A percentile compares a stretch with the other conserved stretches of the same genome.
Conservation (phyloP, 1,140 invertebrate genomes). For the Micrasema minimum region DNA sequence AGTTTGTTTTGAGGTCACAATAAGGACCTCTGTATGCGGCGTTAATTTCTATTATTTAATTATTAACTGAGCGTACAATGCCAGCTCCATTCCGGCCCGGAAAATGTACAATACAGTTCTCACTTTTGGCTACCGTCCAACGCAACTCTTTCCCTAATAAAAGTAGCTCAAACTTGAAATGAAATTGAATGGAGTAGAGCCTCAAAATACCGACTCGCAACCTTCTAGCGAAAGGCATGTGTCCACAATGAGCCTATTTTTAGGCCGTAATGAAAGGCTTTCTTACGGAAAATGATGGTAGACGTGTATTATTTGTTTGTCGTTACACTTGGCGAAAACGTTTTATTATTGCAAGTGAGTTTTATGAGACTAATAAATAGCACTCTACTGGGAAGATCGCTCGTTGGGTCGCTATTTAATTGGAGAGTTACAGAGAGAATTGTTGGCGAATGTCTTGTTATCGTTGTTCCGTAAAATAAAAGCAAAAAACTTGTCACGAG, state of each 20-base stretch:
- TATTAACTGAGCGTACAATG: slow-evolving; percentile 18
- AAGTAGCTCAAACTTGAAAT: slow-evolving; percentile 30
- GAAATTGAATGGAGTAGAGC: slow-evolving; percentile 10
- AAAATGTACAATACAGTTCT: slow-evolving; percentile 9
- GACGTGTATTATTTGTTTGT: slow-evolving; percentile 3
- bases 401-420: background rate
- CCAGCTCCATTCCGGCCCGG: slow-evolving; percentile 8
- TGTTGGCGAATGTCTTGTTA: no score
- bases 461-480: no score
- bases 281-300: background rate
- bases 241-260: slow-evolving; percentile 4
- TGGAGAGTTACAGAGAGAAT: background rate
- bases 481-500: no score
- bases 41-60: slow-evolving; percentile 40
- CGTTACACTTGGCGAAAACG: background rate
- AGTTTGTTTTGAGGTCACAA: slow-evolving; percentile 19
- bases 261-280: slow-evolving; percentile 19
- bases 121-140: slow-evolving; percentile 26
- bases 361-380: slow-evolving; percentile 9
- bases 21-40: slow-evolving; percentile 1
- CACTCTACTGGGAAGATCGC: slow-evolving; percentile 3
- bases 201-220: background rate
- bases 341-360: slow-evolving; percentile 16
- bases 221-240: background rate
- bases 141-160: slow-evolving; percentile 30